Evolutionary conservation across 2,888 invertebrate genomes (phyloP).

Genomic region (Hydrotaea cyrtoneurina): DNA sequence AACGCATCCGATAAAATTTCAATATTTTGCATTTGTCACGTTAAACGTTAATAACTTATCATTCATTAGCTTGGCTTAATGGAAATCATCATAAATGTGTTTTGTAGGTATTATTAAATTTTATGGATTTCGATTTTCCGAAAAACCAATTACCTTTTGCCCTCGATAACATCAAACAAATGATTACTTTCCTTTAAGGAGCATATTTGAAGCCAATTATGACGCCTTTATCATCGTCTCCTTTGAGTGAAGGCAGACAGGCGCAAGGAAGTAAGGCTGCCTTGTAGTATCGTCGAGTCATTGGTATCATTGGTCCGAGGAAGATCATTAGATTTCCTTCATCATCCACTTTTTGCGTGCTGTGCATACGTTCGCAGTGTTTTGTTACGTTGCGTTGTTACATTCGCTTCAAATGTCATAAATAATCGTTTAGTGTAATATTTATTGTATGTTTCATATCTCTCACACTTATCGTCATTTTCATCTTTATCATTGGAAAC

Average conservation of each 20-base stretch:
- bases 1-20: background rate
- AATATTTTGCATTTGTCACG: background rate
- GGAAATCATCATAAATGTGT: conserved; percentile 1
- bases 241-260: background rate
- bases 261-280: background rate
- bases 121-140: conserved; percentile 1
- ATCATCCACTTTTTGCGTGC: background rate
- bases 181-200: background rate
- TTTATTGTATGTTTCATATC: conserved; percentile 50
- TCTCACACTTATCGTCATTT: background rate
- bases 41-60: background rate
- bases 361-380: background rate
- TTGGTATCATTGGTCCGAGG: background rate
- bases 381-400: background rate
- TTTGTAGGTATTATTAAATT: conserved; percentile 7
- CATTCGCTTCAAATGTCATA: conserved; percentile 12
- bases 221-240: background rate
- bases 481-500: background rate
- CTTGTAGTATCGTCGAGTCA: background rate
- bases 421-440: conserved; percentile 48
- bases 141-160: background rate
- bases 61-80: background rate
- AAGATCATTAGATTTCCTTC: background rate
- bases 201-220: conserved; percentile 9
- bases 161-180: background rate